Base-by-base conservation (phyloP, 2,888 invertebrate species). In the Heliconius charithonia region DNA sequence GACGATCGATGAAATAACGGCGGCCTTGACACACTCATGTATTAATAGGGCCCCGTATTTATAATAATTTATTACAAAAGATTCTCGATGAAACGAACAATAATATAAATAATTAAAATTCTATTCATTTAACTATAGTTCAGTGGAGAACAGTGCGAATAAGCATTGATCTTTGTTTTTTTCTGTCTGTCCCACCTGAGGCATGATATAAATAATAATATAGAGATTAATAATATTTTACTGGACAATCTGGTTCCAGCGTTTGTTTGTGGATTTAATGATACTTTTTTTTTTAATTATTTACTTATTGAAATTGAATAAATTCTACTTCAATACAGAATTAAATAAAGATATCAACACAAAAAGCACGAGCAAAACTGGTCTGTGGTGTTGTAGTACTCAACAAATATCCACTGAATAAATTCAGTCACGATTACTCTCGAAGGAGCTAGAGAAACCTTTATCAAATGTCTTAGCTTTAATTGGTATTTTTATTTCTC, bases 51-150 rank as follows among this genome's bases (percentile, higher is more conserved):
- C n/a, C 13, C 12, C 12, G 22, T 67, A 37, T 67, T 67, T 67
- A n/a, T 32, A 37, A 67, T 67, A 67, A n/a, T 67, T 67, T 67
- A 37, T 67, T 37, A 66, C 32, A 51, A 19, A 29, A 29, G 29
- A 29, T 29, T 37, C 22, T 22, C n/a, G n/a, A 32, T 25, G n/a
- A n/a, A 59, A 59, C 22, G 10, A 59, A 59, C n/a, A 59, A 22
- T 10, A 59, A 12, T 3, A 59, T 1, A 51, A 19, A 51, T 51
- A 51, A 51, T 51, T 19, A 51, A 2, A 7, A 51, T n/a, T 59
- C 4, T n/a, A n/a, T 59, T 59, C n/a, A 59, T 3, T 59, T 59
- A n/a, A 10, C n/a, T 59, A 10, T 59, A 10, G 4, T n/a, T 59
- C 10, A n/a, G 12, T 59, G n/a, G 59, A 59, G n/a, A 59, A 59